Conservation (phyloP, 2,888 invertebrate genomes). For the Melanophora roralis region DNA sequence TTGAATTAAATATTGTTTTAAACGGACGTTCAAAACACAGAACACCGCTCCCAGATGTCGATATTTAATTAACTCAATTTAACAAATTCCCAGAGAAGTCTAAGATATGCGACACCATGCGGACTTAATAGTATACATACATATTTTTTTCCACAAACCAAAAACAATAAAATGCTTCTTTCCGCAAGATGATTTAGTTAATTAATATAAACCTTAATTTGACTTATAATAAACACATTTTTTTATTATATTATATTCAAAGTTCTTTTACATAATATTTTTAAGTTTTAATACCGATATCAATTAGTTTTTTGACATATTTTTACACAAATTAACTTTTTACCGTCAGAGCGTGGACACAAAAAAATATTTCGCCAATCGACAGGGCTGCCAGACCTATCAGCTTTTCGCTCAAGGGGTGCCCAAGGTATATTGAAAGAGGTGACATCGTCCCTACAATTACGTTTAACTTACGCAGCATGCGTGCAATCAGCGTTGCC, state of each 20-base stretch:
- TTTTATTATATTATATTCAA: not conserved
- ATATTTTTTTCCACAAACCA: not conserved
- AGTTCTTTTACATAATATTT: not conserved
- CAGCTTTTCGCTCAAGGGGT: too few relatives aligned
- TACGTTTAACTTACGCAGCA: too few relatives aligned
- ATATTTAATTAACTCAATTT: not conserved
- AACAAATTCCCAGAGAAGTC: not conserved
- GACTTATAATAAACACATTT: not conserved
- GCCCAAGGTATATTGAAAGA: too few relatives aligned
- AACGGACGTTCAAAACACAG: not conserved
- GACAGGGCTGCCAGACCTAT: too few relatives aligned
- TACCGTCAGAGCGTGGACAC: slow-evolving; percentile 34
- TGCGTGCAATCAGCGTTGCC: too few relatives aligned
- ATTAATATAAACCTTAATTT: not conserved
- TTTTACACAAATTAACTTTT: not conserved
- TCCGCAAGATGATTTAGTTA: slow-evolving; percentile 1
- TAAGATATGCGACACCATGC: slow-evolving; percentile 42
- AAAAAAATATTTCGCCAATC: not conserved
- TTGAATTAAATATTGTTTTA: slow-evolving; percentile 22
- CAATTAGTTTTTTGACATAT: not conserved
- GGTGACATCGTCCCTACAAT: too few relatives aligned
- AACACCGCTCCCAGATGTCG: slow-evolving; percentile 44
- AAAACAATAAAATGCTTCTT: not conserved
- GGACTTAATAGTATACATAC: slow-evolving; percentile 32
- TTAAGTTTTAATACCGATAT: not conserved